Conservation (phyloP, 1,140 invertebrate species). For the Mycetomoellerius zeteki region DNA sequence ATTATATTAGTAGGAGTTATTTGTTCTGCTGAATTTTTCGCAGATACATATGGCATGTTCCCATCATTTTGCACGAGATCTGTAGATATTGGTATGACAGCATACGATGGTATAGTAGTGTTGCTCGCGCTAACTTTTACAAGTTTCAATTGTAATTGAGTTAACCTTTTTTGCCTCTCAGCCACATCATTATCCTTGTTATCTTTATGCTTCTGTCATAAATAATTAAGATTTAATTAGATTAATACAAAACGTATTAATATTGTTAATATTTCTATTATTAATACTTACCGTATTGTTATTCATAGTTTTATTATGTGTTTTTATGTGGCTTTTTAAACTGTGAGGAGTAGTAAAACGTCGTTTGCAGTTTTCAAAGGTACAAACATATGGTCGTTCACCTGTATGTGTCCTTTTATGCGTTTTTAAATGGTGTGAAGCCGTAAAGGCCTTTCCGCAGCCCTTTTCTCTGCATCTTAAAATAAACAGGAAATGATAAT, state of each 20-base stretch:
- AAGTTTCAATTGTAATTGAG: constrained; percentile 58
- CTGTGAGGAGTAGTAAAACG: constrained; percentile 94
- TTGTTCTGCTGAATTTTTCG: constrained; percentile 68
- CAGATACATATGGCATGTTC: constrained; percentile 74
- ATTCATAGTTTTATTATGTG: constrained; percentile 83
- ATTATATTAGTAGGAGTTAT: constrained; percentile 57
- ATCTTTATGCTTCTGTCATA: constrained; percentile 51
- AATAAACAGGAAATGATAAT: constrained; percentile 62
- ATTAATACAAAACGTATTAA: not conserved
- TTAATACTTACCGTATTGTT: constrained; percentile 76
- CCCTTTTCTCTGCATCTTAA: constrained; percentile 92
- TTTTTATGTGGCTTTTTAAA: constrained; percentile 92
- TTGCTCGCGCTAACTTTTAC: constrained; percentile 57
- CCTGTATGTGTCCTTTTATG: constrained; percentile 90
- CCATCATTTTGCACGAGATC: constrained; percentile 58
- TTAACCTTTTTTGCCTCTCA: constrained; percentile 69
- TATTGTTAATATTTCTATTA: constrained; percentile 53
- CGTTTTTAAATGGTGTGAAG: constrained; percentile 97
- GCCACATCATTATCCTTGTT: constrained; percentile 44
- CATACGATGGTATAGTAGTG: constrained; percentile 74
- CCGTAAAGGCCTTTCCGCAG: constrained; percentile 96
- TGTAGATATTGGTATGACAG: constrained; percentile 78
- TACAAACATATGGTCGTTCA: constrained; percentile 93
- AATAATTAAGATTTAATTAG: not conserved
- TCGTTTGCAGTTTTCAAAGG: constrained; percentile 90